phyloP scores from a whole-genome alignment of 1,140 invertebrate genomes.

The Pseudoatta argentina region DNA sequence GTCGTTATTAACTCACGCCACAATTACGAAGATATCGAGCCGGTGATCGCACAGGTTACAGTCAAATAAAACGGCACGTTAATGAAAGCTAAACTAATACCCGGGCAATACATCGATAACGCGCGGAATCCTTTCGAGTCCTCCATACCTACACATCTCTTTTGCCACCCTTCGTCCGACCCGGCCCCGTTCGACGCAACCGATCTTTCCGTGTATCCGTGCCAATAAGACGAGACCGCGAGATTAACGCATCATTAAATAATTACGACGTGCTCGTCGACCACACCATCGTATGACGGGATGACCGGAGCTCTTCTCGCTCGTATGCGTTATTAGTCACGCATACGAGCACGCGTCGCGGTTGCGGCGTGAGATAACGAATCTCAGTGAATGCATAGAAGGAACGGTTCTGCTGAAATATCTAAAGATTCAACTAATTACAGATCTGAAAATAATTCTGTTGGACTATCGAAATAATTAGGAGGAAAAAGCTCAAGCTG shows the following conservation, averaged over 20 bases:
- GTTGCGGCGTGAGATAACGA: slow-evolving; percentile 33
- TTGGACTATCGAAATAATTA: too few relatives aligned
- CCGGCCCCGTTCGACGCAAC: slow-evolving; percentile 9
- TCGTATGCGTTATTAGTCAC: slow-evolving; percentile 21
- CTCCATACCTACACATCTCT: background rate
- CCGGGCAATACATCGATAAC: slow-evolving; percentile 49
- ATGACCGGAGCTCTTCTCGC: slow-evolving; percentile 23
- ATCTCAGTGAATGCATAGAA: background rate
- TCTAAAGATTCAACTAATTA: too few relatives aligned
- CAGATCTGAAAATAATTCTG: too few relatives aligned
- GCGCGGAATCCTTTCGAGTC: slow-evolving; percentile 2
- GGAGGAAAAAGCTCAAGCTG: too few relatives aligned
- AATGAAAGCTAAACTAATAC: slow-evolving; percentile 54
- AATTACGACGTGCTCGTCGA: slow-evolving; percentile 46
- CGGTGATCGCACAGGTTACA: slow-evolving; percentile 19
- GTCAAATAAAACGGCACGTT: slow-evolving; percentile 56
- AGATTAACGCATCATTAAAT: slow-evolving; percentile 64
- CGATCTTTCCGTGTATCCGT: slow-evolving; percentile 20
- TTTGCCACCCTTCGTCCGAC: background rate
- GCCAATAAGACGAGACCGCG: slow-evolving; percentile 52
- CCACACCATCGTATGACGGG: background rate
- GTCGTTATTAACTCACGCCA: slow-evolving; percentile 39
- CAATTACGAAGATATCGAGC: slow-evolving; percentile 29
- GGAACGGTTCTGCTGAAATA: too few relatives aligned
- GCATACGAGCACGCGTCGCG: slow-evolving; percentile 55